Percentiles rank a stretch among this genome's conserved stretches.
Conservation (phyloP, 2,888 invertebrate genomes). For the Eustalomyia histrio region DNA sequence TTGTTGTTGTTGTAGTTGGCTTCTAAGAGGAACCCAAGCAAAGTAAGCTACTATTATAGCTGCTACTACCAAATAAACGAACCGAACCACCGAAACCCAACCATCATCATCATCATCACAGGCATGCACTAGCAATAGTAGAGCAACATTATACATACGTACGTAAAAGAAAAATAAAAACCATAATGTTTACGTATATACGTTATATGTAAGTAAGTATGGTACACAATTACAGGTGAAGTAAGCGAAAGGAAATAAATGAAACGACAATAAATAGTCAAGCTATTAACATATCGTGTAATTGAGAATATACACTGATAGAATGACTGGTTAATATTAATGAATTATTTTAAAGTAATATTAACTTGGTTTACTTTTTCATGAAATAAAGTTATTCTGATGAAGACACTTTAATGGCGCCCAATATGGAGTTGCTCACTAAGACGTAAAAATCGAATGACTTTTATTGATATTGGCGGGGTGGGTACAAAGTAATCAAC, state of each 20-base stretch:
- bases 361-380: no score
- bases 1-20: slow-evolving; percentile 46
- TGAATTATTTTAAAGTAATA: background rate
- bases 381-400: no score
- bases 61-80: slow-evolving; percentile 26
- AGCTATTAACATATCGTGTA: background rate
- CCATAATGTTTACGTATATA: slow-evolving; percentile 26
- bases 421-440: no score
- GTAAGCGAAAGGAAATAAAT: slow-evolving; percentile 8
- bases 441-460: no score
- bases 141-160: slow-evolving; percentile 29
- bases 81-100: slow-evolving; percentile 26
- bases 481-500: no score
- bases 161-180: slow-evolving; percentile 28
- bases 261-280: background rate
- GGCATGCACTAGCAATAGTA: background rate
- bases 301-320: background rate
- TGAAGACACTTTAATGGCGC: no score
- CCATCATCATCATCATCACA: slow-evolving; percentile 42
- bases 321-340: background rate
- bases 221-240: slow-evolving; percentile 47
- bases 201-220: slow-evolving; percentile 6
- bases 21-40: slow-evolving; percentile 50
- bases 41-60: slow-evolving; percentile 51
- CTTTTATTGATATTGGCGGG: no score